These are phyloP conservation scores for Acrocephalus scirpaceus DNA, from an alignment of 2,797 vertebrate species.

Conservation along the genomic window DNA sequence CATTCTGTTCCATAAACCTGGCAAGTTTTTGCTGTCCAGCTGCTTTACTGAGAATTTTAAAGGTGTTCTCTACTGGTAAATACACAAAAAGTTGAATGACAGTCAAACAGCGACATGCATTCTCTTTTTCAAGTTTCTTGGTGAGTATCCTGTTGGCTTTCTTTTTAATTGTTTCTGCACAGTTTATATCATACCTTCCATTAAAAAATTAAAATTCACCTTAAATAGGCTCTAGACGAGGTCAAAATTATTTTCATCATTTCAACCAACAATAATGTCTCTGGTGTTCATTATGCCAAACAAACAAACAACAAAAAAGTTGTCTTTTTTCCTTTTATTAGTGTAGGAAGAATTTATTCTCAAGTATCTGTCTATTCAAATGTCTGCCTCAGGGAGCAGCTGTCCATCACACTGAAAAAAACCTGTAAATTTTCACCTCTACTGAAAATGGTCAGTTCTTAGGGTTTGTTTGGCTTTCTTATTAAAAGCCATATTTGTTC, in stretches of 20 bases:
- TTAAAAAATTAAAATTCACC: neutral
- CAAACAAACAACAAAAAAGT: neutral
- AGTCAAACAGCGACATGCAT: neutral
- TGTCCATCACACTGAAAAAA: neutral
- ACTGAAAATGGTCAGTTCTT: neutral
- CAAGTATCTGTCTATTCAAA: neutral
- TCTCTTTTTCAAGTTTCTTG: neutral
- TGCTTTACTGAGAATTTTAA: neutral
- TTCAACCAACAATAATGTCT: neutral
- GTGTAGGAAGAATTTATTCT: neutral
- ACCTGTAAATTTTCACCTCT: neutral
- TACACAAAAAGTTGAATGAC: neutral
- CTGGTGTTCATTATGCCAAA: neutral
- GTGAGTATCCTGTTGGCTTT: neutral
- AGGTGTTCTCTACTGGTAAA: neutral
- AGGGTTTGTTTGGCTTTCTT: neutral
- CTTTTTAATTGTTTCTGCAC: neutral
- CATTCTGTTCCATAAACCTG: neutral
- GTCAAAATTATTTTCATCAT: neutral
- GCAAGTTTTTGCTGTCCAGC: neutral
- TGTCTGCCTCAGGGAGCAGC: neutral
- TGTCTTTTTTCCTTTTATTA: neutral
- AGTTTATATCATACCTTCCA: neutral
- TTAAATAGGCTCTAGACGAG: neutral
- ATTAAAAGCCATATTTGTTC: neutral